These are phyloP conservation scores for Campoplex capitator DNA, from an alignment of 2,888 invertebrate species.

Conservation along the genomic window DNA sequence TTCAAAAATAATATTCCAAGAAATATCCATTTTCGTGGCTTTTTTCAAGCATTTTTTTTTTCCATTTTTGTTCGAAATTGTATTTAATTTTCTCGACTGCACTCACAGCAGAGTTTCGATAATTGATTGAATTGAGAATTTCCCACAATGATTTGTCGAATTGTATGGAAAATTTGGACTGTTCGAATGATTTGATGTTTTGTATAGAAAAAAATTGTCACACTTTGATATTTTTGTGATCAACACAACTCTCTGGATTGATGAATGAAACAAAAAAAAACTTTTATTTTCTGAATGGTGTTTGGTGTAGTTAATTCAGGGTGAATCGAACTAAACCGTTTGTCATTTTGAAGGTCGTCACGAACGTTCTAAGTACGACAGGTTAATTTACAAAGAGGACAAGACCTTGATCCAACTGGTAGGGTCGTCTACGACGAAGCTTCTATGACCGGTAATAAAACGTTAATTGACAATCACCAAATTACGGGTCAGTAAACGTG, in stretches of 20 bases:
- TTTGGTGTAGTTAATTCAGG: neutral
- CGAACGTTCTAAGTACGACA: neutral
- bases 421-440: neutral
- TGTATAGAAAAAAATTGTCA: too few relatives aligned
- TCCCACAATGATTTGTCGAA: neutral
- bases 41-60: neutral
- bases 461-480: neutral
- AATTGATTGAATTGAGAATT: neutral
- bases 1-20: neutral
- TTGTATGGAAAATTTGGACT: neutral
- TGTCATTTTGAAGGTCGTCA: neutral
- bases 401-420: slow-evolving; percentile 1
- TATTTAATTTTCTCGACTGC: neutral
- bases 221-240: too few relatives aligned
- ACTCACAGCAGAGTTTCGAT: neutral
- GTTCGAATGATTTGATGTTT: neutral
- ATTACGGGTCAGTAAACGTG: neutral
- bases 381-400: neutral
- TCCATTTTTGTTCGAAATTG: neutral
- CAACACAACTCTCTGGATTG: neutral
- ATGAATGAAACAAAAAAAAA: too few relatives aligned
- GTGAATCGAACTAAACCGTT: neutral
- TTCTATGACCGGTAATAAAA: slow-evolving; percentile 12
- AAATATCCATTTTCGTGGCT: neutral
- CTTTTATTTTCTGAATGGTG: neutral